phyloP scores from a whole-genome alignment of 2,888 invertebrate species.

The Pollenia angustigena region DNA sequence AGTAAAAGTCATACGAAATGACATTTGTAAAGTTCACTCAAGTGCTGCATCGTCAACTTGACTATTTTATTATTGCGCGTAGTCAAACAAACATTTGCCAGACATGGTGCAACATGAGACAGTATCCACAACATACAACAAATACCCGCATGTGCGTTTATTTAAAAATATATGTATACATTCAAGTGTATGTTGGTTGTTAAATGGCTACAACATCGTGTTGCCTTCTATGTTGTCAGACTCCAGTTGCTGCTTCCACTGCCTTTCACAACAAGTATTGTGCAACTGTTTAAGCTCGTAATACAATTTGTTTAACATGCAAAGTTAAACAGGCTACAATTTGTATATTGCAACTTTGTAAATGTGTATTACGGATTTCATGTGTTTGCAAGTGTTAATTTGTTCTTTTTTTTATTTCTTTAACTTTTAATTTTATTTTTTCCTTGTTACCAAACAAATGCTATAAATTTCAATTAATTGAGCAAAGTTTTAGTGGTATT shows the following conservation, averaged over 20 bases:
- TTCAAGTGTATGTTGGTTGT: background rate
- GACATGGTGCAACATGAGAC: slow-evolving; percentile 37
- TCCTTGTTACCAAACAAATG: slow-evolving; percentile 1
- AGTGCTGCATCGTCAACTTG: slow-evolving; percentile 69
- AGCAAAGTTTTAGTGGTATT: background rate
- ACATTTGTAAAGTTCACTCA: slow-evolving; percentile 72
- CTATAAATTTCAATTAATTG: slow-evolving; percentile 54
- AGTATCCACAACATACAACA: slow-evolving; percentile 14
- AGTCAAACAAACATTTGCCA: slow-evolving; percentile 35
- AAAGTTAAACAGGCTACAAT: slow-evolving; percentile 71
- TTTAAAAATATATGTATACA: slow-evolving; percentile 1
- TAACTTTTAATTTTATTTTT: background rate
- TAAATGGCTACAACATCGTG: slow-evolving; percentile 45
- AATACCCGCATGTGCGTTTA: slow-evolving; percentile 21
- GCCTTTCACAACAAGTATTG: slow-evolving; percentile 13
- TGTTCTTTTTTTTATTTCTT: slow-evolving; percentile 34
- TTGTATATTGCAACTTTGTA: slow-evolving; percentile 48
- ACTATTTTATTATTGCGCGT: slow-evolving; percentile 65
- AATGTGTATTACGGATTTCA: slow-evolving; percentile 23
- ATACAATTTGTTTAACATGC: slow-evolving; percentile 73
- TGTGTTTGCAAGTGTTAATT: slow-evolving; percentile 57
- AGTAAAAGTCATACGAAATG: slow-evolving; percentile 71
- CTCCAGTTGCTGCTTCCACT: slow-evolving; percentile 20
- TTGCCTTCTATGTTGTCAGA: slow-evolving; percentile 46
- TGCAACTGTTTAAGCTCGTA: slow-evolving; percentile 67